phyloP scores from a whole-genome alignment of 2,113 vertebrate genomes.

The Falco punctatus region DNA sequence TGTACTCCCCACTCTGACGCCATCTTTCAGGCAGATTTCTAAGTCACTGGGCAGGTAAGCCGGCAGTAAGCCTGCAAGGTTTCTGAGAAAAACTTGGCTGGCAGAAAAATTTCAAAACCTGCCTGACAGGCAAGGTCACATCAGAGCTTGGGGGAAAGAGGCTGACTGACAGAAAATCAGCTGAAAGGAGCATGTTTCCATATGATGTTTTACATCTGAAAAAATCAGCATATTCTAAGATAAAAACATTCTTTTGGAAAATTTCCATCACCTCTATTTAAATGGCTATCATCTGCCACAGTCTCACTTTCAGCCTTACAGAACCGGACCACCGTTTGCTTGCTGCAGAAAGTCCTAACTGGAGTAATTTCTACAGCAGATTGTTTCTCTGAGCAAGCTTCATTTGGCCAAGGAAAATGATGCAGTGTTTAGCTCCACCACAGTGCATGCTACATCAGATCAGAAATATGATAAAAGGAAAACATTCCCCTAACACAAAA shows the following conservation, averaged over 20 bases:
- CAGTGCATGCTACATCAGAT: not conserved
- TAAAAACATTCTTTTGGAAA: not conserved
- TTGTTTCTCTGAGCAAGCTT: not conserved
- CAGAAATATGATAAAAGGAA: constrained; percentile 13
- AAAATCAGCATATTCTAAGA: constrained; percentile 12
- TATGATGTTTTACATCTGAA: constrained; percentile 5
- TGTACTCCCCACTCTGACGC: not conserved
- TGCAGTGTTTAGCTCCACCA: not conserved
- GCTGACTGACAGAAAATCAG: constrained; percentile 10
- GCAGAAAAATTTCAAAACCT: constrained; percentile 24
- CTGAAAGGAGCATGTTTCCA: not conserved
- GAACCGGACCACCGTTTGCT: not conserved
- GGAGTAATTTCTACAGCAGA: constrained; percentile 4
- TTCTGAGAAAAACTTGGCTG: constrained; percentile 19
- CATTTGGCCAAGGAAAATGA: not conserved
- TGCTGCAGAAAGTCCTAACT: not conserved
- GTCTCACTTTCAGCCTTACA: not conserved
- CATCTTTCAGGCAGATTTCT: not conserved
- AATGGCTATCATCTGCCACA: not conserved
- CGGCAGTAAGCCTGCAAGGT: not conserved
- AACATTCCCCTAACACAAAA: not conserved
- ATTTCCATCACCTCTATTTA: not conserved
- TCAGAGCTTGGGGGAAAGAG: not conserved
- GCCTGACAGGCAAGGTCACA: constrained; percentile 8
- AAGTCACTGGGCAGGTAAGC: not conserved